These are phyloP conservation scores for Sinopyrophorus schimmeli DNA, from an alignment of 2,888 invertebrate species.

Conservation along the genomic window DNA sequence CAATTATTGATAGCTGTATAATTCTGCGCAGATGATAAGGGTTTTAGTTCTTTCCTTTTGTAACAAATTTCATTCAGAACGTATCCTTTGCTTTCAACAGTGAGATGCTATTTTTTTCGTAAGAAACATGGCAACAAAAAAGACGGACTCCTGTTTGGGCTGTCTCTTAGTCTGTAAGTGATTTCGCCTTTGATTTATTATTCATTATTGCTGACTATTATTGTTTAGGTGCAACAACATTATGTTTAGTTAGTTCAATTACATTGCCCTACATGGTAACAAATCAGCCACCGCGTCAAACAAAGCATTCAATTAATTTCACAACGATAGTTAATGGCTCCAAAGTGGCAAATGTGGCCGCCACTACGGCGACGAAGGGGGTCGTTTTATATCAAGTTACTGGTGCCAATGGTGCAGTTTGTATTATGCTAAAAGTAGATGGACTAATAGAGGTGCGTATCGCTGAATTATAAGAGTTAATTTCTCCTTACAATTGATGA, in stretches of 20 bases:
- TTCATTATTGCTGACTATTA: too few species aligned
- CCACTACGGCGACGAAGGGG: conserved; percentile 31
- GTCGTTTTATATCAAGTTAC: conserved; percentile 66
- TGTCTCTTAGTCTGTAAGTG: conserved; percentile 25
- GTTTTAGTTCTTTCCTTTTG: conserved; percentile 3
- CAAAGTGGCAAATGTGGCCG: conserved; percentile 18
- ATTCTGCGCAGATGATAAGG: conserved; percentile 19
- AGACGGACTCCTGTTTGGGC: conserved; percentile 14
- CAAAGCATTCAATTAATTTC: conserved; percentile 64
- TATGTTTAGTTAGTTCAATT: conserved; percentile 38
- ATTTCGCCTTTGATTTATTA: too few species aligned
- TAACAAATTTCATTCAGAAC: conserved; percentile 12
- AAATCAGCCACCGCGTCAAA: conserved; percentile 65
- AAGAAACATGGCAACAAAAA: conserved; percentile 11
- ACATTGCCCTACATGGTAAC: conserved; percentile 47
- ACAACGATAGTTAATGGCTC: conserved; percentile 37
- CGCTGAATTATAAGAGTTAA: conserved; percentile 20
- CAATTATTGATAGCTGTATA: conserved; percentile 13
- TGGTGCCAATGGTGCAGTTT: conserved; percentile 72
- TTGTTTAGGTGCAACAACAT: conserved; percentile 25
- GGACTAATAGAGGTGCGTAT: conserved; percentile 67
- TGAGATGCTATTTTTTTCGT: conserved; percentile 13
- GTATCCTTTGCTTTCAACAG: conserved; percentile 3
- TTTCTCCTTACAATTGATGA: neutral
- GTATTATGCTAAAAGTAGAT: conserved; percentile 77